These are phyloP conservation scores for Pipistrellus kuhlii DNA, from an alignment of 2,797 vertebrate species.

Conservation along the genomic window DNA sequence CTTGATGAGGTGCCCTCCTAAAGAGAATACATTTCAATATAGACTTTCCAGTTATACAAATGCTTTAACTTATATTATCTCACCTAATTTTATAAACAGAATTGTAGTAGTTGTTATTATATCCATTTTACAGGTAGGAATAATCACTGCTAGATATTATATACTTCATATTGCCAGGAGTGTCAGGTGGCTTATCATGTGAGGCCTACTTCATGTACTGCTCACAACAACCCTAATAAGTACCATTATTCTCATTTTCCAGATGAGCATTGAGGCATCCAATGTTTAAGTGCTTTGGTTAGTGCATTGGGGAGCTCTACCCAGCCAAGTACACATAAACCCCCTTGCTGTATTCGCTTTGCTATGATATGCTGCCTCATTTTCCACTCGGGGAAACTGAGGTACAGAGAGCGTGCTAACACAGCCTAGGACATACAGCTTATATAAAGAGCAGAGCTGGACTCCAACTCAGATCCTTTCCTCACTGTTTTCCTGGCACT, in stretches of 20 bases:
- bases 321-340: neutral
- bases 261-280: neutral
- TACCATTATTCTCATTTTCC: neutral
- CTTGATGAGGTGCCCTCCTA: neutral
- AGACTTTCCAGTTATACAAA: neutral
- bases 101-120: neutral
- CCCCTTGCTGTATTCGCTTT: neutral
- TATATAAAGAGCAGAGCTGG: neutral
- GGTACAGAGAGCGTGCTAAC: neutral
- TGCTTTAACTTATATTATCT: slow-evolving; percentile 23
- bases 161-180: neutral
- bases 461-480: neutral
- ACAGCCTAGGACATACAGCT: neutral
- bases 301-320: neutral
- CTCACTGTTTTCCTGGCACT: neutral
- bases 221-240: neutral
- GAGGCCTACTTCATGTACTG: neutral
- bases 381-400: neutral
- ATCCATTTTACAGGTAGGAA: neutral
- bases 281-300: neutral
- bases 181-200: neutral
- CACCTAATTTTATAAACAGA: slow-evolving; percentile 4
- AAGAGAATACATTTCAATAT: slow-evolving; percentile 1
- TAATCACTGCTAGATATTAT: neutral
- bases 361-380: neutral